Percentiles rank a stretch among this genome's conserved stretches.
Evolutionary conservation across 2,113 vertebrate species (phyloP).

Genomic region (Brachyistius frenatus): DNA sequence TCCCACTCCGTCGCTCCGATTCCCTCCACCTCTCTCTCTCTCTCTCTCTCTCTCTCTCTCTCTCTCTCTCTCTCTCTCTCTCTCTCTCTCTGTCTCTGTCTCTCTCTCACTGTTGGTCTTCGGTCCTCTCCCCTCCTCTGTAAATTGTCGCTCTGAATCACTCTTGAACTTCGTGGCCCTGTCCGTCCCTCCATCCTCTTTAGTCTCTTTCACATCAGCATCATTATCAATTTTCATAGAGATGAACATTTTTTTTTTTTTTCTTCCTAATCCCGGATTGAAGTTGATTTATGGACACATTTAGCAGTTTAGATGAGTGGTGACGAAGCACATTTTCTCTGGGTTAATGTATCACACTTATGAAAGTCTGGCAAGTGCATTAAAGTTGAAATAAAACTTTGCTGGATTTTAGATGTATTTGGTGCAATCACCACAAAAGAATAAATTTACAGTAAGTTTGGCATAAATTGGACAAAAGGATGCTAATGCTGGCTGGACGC

Average conservation of each 20-base stretch:
- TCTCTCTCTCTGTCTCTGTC: slow-evolving; percentile 24
- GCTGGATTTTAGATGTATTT: too few species aligned
- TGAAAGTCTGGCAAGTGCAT: background rate
- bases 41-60: slow-evolving; percentile 3
- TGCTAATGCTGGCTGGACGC: too few species aligned
- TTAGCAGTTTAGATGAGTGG: background rate
- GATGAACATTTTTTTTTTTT: background rate
- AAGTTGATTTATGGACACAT: slow-evolving; percentile 9
- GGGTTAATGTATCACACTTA: background rate
- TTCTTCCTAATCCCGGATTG: background rate
- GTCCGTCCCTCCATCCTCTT: background rate
- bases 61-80: slow-evolving; percentile 8
- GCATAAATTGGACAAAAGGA: too few species aligned
- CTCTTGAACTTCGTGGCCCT: slow-evolving; percentile 22
- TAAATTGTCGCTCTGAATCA: slow-evolving; percentile 49
- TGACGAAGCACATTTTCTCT: slow-evolving; percentile 3
- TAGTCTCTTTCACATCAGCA: background rate
- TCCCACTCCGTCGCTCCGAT: slow-evolving; percentile 1
- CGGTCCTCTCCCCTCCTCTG: slow-evolving; percentile 20
- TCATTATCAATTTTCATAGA: background rate
- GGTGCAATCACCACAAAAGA: too few species aligned
- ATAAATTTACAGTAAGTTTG: too few species aligned
- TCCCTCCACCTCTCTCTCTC: slow-evolving; percentile 4
- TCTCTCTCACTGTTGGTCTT: slow-evolving; percentile 39
- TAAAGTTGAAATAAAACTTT: too few species aligned